A percentile compares a stretch with the other conserved stretches of the same genome.
phyloP scores from a whole-genome alignment of 2,888 invertebrate genomes.

The Hemaris fuciformis region DNA sequence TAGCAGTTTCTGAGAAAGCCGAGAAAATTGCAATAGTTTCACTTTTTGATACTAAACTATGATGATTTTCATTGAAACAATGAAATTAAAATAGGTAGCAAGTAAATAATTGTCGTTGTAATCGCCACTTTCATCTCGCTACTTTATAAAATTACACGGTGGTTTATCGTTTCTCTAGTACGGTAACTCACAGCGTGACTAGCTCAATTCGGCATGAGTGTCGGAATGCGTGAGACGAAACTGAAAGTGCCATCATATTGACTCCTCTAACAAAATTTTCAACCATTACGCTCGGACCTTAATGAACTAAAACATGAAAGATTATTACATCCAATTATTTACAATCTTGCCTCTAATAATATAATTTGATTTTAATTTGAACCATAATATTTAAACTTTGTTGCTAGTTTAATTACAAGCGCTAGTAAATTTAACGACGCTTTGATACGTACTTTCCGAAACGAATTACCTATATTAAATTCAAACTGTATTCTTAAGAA shows the following conservation, averaged over 20 bases:
- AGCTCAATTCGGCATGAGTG: conserved; percentile 43
- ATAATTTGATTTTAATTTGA: neutral
- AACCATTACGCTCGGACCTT: neutral
- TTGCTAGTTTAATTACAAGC: neutral
- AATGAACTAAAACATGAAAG: neutral
- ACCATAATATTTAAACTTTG: neutral
- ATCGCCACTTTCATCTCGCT: conserved; percentile 56
- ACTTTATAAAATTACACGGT: conserved; percentile 62
- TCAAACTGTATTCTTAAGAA: neutral
- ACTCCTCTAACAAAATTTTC: neutral
- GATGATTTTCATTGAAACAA: conserved; percentile 19
- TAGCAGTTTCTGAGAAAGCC: conserved; percentile 1
- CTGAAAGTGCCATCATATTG: conserved; percentile 35
- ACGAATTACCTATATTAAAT: neutral
- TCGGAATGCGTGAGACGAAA: conserved; percentile 41
- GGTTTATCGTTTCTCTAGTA: conserved; percentile 54
- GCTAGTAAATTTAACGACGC: neutral
- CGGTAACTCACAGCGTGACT: conserved; percentile 48
- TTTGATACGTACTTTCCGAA: neutral
- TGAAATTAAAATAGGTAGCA: conserved; percentile 22
- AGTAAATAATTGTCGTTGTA: conserved; percentile 26
- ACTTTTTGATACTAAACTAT: conserved; percentile 16
- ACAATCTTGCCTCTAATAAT: neutral
- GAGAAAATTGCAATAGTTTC: neutral
- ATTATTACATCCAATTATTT: neutral